Evolutionary conservation across 2,888 invertebrate genomes (phyloP).

Genomic region (Eugnorisma glareosa): DNA sequence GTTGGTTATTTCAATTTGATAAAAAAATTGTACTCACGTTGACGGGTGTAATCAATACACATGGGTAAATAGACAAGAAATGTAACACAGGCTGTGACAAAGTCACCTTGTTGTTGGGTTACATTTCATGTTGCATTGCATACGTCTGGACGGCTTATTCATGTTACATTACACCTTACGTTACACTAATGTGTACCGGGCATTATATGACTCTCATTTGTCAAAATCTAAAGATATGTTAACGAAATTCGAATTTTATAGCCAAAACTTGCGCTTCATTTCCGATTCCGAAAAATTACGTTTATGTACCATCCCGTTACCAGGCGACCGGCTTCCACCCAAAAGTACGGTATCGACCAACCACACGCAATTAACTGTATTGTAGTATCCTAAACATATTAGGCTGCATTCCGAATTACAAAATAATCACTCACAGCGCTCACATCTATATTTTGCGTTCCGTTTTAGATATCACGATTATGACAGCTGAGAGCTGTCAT

Average conservation of each 20-base stretch:
- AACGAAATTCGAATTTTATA: not conserved
- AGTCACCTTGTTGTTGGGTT: no score
- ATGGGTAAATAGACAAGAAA: no score
- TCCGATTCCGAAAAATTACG: slow-evolving; percentile 1
- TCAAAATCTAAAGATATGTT: not conserved
- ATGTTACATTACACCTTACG: no score
- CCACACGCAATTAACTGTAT: slow-evolving; percentile 51
- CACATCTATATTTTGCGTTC: no score
- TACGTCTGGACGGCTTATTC: no score
- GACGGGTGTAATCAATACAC: not conserved
- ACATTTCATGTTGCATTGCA: no score
- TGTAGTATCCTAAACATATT: slow-evolving; percentile 30
- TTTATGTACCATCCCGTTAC: slow-evolving; percentile 73
- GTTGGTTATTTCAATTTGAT: not conserved
- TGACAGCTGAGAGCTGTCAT: no score
- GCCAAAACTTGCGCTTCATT: not conserved
- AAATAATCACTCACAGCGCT: no score
- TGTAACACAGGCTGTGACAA: no score
- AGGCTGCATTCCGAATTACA: no score
- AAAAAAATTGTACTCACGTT: not conserved
- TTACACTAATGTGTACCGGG: no score
- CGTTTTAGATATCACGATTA: no score
- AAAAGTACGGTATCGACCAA: slow-evolving; percentile 75
- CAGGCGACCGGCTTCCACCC: slow-evolving; percentile 63
- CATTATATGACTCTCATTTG: not conserved